Percentiles rank a stretch among this genome's conserved stretches.
These are phyloP conservation scores for Lamellibrachia columna DNA, from an alignment of 2,888 invertebrate genomes.

Conservation along the genomic window DNA sequence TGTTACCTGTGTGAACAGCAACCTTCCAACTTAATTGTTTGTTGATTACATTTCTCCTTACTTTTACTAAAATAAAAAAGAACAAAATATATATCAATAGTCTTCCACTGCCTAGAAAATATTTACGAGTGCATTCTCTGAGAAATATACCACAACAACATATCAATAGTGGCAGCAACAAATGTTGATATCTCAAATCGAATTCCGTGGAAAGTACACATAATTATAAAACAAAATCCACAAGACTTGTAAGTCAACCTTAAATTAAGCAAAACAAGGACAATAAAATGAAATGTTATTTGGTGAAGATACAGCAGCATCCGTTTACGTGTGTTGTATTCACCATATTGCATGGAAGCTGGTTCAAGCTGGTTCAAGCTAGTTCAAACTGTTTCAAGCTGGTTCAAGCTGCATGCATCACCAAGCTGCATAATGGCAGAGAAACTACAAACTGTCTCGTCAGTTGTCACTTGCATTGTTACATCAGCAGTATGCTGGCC, in stretches of 20 bases:
- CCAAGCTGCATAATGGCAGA: too few species aligned
- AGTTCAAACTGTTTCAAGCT: too few species aligned
- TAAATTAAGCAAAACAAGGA: background rate
- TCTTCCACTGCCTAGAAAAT: background rate
- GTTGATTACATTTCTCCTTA: background rate
- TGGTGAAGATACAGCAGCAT: background rate
- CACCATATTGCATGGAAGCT: too few species aligned
- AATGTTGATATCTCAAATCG: background rate
- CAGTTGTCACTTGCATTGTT: background rate
- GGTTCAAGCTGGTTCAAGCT: too few species aligned
- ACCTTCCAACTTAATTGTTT: background rate
- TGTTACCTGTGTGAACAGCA: background rate
- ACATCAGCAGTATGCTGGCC: background rate
- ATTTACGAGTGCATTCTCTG: background rate
- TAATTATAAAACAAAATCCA: background rate
- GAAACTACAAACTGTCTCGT: background rate
- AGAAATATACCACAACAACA: background rate
- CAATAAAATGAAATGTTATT: background rate
- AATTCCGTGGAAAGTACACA: background rate
- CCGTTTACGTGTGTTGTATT: background rate
- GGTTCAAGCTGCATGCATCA: too few species aligned
- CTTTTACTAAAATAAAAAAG: background rate
- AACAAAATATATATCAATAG: background rate
- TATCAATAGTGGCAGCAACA: too few species aligned
- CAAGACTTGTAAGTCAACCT: background rate